Conservation (phyloP, 2,113 vertebrate species). For the Paracanthobrama guichenoti region DNA sequence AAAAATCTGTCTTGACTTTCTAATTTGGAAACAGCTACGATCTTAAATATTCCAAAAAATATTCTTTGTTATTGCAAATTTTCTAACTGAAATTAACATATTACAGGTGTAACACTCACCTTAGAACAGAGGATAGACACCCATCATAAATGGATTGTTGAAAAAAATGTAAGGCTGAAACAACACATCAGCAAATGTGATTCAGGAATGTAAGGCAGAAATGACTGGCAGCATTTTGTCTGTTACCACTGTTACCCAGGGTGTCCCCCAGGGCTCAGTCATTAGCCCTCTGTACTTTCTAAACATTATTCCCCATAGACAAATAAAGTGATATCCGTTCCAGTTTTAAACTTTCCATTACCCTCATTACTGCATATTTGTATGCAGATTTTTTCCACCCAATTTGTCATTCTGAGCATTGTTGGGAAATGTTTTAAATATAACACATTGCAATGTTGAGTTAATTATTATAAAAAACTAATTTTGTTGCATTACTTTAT, state of each 20-base stretch:
- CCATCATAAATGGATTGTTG: neutral
- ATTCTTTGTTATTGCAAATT: neutral
- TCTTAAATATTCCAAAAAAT: neutral
- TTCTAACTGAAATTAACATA: neutral
- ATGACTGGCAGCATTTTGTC: neutral
- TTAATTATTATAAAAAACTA: neutral
- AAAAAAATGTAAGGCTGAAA: neutral
- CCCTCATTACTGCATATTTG: neutral
- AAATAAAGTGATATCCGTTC: neutral
- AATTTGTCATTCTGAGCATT: neutral
- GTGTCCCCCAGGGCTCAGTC: neutral
- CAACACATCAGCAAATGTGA: neutral
- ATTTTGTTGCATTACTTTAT: no score
- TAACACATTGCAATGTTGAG: neutral
- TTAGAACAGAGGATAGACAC: neutral
- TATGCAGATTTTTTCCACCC: neutral
- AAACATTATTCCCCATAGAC: neutral
- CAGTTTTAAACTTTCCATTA: neutral
- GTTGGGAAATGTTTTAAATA: neutral
- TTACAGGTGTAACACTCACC: neutral
- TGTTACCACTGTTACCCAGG: neutral
- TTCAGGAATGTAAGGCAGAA: neutral
- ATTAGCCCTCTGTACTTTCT: conserved; percentile 1
- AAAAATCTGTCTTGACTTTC: neutral
- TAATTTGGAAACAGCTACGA: neutral